Evolutionary conservation across 2,888 invertebrate species (phyloP), one percentile per base, ranked within the genome.

Genomic region (Himalopsyche japonica): DNA sequence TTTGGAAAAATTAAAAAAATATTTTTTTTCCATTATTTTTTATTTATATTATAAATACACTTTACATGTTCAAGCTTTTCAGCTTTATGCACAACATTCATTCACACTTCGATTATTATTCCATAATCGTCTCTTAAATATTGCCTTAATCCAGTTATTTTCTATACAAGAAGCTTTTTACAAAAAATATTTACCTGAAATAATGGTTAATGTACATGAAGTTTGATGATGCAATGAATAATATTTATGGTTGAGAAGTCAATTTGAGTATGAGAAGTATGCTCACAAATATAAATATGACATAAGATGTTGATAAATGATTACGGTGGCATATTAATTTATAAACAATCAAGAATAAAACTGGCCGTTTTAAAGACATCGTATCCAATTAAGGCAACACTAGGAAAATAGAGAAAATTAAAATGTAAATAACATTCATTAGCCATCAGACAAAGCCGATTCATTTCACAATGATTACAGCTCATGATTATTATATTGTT

Each of bases 401-500:
- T 30, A 32, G 30, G 12, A 43, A 78, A 78, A 34, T 20, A 10
- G n/a, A 77, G 15, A 78, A n/a, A 32, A 4, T 77, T 34, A 76
- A 79, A 76, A 82, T 32, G 47, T 12, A 34, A 76, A n/a, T 12
- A 10, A 57, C 24, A 77, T 76, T 79, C 82, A 32, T 48, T 79
- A 76, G 70, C 48, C 79, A 37, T 81, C 48, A 30, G 47, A 47
- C 81, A 37, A 27, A 80, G 84, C 81, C 81, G 57, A n/a, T 3
- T 37, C 64, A 30, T 34, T 82, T 79, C 37, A 79, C 30, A 82
- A 81, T 81, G 80, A 83, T 83, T 84, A 77, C 84, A 84, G 64
- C n/a, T 47, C 80, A 48, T 47, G 24, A 34, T 78, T 81, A 47
- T 57, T 27, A 37, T 64, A 64, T 79, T 57, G 43, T 79, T 79